These are phyloP conservation scores for Platyscapa corneri DNA, from an alignment of 1,140 invertebrate species.

Conservation along the genomic window DNA sequence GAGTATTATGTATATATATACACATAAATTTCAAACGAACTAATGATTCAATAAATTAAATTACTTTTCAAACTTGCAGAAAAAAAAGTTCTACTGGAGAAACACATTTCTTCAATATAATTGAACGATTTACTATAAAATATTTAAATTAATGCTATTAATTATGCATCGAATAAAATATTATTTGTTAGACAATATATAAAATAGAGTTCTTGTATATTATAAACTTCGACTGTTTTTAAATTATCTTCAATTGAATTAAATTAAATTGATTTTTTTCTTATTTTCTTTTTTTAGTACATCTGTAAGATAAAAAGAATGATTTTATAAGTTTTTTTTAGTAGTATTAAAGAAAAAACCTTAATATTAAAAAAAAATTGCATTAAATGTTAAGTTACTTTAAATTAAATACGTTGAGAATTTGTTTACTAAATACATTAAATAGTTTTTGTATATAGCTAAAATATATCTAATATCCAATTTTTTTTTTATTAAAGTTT, in stretches of 20 bases:
- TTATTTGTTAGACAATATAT: neutral
- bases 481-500: no score
- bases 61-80: neutral
- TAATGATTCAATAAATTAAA: neutral
- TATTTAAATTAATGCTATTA: neutral
- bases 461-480: no score
- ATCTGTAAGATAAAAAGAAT: slow-evolving; percentile 3
- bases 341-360: no score
- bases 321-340: neutral
- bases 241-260: neutral
- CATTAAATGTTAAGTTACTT: no score
- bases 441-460: no score
- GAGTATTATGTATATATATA: neutral
- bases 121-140: neutral
- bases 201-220: neutral
- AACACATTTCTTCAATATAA: neutral
- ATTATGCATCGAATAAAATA: neutral
- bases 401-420: no score
- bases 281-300: neutral
- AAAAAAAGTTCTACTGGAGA: neutral
- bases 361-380: no score
- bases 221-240: neutral
- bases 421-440: no score
- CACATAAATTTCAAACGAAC: neutral
- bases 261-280: neutral